phyloP scores from a whole-genome alignment of 2,888 invertebrate genomes.

The Subacronicta megacephala region DNA sequence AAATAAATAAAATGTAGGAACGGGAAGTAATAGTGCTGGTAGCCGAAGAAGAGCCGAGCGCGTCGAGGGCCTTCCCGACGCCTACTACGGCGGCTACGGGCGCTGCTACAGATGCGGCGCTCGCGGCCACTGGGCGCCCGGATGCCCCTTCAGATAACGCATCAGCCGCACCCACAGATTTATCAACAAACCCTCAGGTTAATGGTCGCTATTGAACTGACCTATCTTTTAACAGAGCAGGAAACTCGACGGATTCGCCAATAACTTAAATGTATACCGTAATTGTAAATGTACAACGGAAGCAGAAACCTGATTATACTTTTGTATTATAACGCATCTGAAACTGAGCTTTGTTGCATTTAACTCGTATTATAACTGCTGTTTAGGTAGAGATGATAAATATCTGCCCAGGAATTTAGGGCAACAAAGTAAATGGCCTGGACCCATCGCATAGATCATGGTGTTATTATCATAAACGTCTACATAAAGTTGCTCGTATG shows the following conservation, averaged over 20 bases:
- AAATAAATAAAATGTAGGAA: conserved; percentile 38
- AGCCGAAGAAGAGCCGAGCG: conserved; percentile 42
- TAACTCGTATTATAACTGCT: too few species aligned
- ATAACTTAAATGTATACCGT: not conserved
- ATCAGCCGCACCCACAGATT: not conserved
- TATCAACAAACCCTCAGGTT: not conserved
- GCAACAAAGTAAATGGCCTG: too few species aligned
- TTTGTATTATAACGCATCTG: too few species aligned
- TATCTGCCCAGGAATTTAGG: too few species aligned
- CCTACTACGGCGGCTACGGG: conserved; percentile 91
- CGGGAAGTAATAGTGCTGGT: conserved; percentile 37
- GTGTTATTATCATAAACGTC: too few species aligned
- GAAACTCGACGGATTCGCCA: not conserved
- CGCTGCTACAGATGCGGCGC: conserved; percentile 89
- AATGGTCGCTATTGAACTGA: not conserved
- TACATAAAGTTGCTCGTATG: too few species aligned
- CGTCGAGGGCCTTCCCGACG: conserved; percentile 73
- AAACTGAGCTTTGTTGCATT: too few species aligned
- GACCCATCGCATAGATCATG: too few species aligned
- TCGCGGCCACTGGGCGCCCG: conserved; percentile 86
- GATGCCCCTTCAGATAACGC: conserved; percentile 72
- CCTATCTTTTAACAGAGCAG: not conserved
- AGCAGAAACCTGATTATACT: not conserved
- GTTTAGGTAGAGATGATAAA: too few species aligned
- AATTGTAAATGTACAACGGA: not conserved